Evolutionary conservation across 2,888 invertebrate genomes (phyloP).

Genomic region (Adelognathus sp.): DNA sequence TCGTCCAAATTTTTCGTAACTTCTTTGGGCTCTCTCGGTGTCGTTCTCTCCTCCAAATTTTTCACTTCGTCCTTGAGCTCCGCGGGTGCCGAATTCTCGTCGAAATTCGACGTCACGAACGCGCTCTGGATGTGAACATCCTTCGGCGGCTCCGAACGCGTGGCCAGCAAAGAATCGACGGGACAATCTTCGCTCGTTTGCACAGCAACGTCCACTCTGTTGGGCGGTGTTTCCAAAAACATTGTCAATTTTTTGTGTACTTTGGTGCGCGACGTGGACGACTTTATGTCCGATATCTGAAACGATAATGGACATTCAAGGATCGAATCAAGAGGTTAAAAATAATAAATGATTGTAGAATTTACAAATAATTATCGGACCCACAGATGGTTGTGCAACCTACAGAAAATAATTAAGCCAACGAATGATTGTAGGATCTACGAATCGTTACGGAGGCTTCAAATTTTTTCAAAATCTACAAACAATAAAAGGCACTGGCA

Average conservation of each 20-base stretch:
- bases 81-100: conserved; percentile 19
- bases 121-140: conserved; percentile 53
- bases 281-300: conserved; percentile 73
- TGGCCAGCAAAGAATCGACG: not conserved
- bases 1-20: conserved; percentile 28
- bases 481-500: too few species aligned
- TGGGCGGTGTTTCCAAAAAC: conserved; percentile 65
- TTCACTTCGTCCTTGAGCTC: not conserved
- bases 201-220: conserved; percentile 67
- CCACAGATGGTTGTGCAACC: too few species aligned
- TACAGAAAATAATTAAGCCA: too few species aligned
- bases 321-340: too few species aligned
- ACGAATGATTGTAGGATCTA: too few species aligned
- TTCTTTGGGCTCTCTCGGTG: not conserved
- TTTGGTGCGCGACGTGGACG: conserved; percentile 67
- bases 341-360: too few species aligned
- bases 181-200: conserved; percentile 67
- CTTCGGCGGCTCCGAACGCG: conserved; percentile 8
- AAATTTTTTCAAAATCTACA: too few species aligned
- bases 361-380: too few species aligned
- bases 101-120: conserved; percentile 57
- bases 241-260: conserved; percentile 69
- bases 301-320: conserved; percentile 16
- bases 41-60: conserved; percentile 48
- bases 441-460: too few species aligned